phyloP scores from a whole-genome alignment of 2,888 invertebrate genomes.

The Homarus gammarus region DNA sequence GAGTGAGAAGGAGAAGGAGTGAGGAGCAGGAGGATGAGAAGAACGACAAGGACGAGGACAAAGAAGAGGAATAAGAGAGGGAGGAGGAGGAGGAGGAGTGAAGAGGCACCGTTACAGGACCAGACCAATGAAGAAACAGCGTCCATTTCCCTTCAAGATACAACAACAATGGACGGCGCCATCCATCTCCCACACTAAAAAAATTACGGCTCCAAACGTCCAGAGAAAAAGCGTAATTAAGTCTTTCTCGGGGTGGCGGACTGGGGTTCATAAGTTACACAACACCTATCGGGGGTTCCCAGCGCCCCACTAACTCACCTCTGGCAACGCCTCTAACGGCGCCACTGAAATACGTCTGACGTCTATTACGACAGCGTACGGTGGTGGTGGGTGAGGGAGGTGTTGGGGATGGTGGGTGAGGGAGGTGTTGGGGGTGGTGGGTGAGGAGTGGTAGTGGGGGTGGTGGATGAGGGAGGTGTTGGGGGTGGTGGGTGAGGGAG shows the following conservation, averaged over 20 bases:
- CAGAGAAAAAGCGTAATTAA: slow-evolving; percentile 21
- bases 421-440: neutral
- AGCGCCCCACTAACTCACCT: neutral
- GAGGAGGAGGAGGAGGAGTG: neutral
- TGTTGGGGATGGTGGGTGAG: neutral
- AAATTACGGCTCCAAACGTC: slow-evolving; percentile 1
- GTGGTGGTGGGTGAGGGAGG: neutral
- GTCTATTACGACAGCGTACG: slow-evolving; percentile 35
- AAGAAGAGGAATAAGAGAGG: neutral
- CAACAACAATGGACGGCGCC: neutral
- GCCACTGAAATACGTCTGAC: slow-evolving; percentile 27
- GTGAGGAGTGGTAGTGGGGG: neutral
- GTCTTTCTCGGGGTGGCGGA: slow-evolving; percentile 15
- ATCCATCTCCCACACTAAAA: slow-evolving; percentile 10
- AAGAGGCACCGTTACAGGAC: too few relatives aligned
- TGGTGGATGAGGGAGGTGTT: neutral
- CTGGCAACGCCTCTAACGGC: neutral
- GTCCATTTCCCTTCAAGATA: slow-evolving; percentile 8
- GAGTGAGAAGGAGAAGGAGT: slow-evolving; percentile 9
- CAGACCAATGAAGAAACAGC: neutral
- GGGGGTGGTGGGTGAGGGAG: neutral
- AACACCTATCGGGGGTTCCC: neutral
- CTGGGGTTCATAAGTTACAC: slow-evolving; percentile 19
- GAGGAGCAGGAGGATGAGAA: neutral
- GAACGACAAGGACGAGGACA: neutral